These are phyloP conservation scores for Andinoacara biseriatus DNA, from an alignment of 2,113 vertebrate genomes.

Conservation along the genomic window DNA sequence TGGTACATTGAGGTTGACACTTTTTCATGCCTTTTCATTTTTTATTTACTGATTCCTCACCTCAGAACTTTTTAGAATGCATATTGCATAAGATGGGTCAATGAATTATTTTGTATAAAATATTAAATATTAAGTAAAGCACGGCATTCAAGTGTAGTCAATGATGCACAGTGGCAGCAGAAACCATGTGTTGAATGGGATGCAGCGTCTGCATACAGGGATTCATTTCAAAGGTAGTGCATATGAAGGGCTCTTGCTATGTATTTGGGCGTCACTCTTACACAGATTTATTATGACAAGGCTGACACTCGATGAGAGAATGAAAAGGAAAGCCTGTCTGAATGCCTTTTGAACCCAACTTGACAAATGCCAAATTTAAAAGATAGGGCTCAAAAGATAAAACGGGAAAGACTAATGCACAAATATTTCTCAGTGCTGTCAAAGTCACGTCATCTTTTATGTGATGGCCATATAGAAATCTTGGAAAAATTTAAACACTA, in stretches of 20 bases:
- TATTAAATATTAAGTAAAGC: conserved; percentile 40
- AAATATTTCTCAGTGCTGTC: conserved; percentile 38
- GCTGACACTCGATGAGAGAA: conserved; percentile 57
- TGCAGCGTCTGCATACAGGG: not conserved
- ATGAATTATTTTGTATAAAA: conserved; percentile 48
- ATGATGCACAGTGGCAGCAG: not conserved
- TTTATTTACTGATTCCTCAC: conserved; percentile 24
- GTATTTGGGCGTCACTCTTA: conserved; percentile 47
- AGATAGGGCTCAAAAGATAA: conserved; percentile 57
- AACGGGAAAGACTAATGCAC: conserved; percentile 47
- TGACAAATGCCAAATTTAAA: conserved; percentile 70
- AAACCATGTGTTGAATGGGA: not conserved
- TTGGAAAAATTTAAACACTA: not conserved
- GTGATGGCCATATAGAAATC: conserved; percentile 18
- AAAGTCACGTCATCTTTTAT: conserved; percentile 54
- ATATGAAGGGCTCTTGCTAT: conserved; percentile 43
- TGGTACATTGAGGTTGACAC: not conserved
- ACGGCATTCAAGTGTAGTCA: not conserved
- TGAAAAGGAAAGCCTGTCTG: conserved; percentile 51
- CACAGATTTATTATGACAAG: conserved; percentile 57
- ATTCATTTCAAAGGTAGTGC: conserved; percentile 25
- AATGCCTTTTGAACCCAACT: conserved; percentile 63
- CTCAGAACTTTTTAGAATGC: conserved; percentile 24
- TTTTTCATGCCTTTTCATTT: not conserved
- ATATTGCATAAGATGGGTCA: conserved; percentile 9